phyloP scores from a whole-genome alignment of 2,888 invertebrate species.

The Lasioglossum vierecki region DNA sequence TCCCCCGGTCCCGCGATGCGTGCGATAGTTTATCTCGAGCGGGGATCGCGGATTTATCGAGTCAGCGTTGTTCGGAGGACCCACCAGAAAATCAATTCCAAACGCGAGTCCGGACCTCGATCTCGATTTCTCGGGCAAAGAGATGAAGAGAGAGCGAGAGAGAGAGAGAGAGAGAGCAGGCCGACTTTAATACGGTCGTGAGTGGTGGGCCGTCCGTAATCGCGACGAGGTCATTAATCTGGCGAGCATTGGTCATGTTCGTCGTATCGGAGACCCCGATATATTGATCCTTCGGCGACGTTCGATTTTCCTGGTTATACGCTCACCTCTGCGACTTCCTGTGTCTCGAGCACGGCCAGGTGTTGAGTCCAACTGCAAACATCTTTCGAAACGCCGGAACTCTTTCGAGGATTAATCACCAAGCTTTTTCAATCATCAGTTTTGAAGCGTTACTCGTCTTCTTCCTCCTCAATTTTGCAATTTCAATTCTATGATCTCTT shows the following conservation, averaged over 20 bases:
- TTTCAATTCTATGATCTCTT: not conserved
- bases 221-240: constrained; percentile 74
- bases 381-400: constrained; percentile 7
- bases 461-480: not conserved
- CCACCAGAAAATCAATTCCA: constrained; percentile 75
- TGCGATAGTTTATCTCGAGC: constrained; percentile 43
- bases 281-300: constrained; percentile 61
- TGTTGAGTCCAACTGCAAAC: constrained; percentile 1
- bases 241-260: constrained; percentile 66
- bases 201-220: constrained; percentile 67
- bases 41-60: constrained; percentile 57
- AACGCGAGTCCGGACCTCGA: constrained; percentile 72
- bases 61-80: constrained; percentile 32
- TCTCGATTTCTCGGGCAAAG: constrained; percentile 69
- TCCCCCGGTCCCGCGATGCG: constrained; percentile 37
- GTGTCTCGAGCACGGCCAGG: not conserved
- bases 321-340: constrained; percentile 15
- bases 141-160: not conserved
- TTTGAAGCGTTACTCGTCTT: not conserved
- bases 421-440: not conserved
- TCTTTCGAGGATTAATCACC: not conserved
- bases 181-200: constrained; percentile 70
- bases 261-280: constrained; percentile 65
- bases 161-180: not conserved
- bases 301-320: constrained; percentile 50